Percentiles rank a stretch among this genome's conserved stretches.
Evolutionary conservation across 2,888 invertebrate genomes (phyloP).

Genomic region (Germaria angustata): DNA sequence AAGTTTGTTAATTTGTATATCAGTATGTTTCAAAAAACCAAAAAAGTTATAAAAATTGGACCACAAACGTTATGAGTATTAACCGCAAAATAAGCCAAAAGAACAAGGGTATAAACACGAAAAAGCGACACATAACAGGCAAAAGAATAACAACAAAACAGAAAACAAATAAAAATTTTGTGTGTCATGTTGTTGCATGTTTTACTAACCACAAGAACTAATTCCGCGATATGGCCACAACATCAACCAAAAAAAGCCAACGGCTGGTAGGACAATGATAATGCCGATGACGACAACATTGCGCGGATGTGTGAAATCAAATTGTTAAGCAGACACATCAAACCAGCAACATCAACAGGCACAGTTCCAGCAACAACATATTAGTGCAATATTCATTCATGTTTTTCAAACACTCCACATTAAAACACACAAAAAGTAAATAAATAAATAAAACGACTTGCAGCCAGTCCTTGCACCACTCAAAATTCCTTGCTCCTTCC

Average conservation of each 20-base stretch:
- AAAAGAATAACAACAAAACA: background rate
- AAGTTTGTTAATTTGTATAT: conserved; percentile 24
- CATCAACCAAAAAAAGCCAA: conserved; percentile 27
- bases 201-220: conserved; percentile 76
- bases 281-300: conserved; percentile 52
- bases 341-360: conserved; percentile 23
- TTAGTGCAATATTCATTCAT: conserved; percentile 76
- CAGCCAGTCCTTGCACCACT: background rate
- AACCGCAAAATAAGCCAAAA: conserved; percentile 59
- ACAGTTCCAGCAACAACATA: conserved; percentile 13
- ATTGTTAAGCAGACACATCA: conserved; percentile 72
- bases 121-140: conserved; percentile 46
- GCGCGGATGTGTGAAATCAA: conserved; percentile 72
- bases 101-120: conserved; percentile 63
- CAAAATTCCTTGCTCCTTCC: conserved; percentile 32
- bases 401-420: conserved; percentile 70
- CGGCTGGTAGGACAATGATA: conserved; percentile 1
- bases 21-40: background rate
- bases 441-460: background rate
- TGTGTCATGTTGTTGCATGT: conserved; percentile 71
- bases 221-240: conserved; percentile 64
- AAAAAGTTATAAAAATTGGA: conserved; percentile 72
- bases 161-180: conserved; percentile 27
- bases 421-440: background rate
- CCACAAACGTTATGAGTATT: conserved; percentile 73